Percentiles rank a stretch among this genome's conserved stretches.
phyloP scores from a whole-genome alignment of 2,888 invertebrate genomes.

The Nephrotoma guestfalica region DNA sequence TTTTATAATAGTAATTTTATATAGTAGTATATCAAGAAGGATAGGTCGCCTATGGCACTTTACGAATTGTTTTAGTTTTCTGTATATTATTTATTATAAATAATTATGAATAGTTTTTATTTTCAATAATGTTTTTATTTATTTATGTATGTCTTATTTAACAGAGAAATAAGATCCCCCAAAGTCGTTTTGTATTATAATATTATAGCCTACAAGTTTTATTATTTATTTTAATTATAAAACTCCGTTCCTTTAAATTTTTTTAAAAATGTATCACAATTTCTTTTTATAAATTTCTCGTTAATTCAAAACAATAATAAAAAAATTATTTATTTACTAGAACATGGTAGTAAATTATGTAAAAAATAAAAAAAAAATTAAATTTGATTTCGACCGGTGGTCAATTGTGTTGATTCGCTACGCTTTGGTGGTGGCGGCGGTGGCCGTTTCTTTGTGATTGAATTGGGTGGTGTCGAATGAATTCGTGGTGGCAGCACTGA shows the following conservation, averaged over 20 bases:
- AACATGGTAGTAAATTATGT: background rate
- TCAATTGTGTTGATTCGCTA: constrained; percentile 73
- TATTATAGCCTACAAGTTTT: background rate
- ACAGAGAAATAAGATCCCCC: background rate
- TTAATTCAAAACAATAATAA: background rate
- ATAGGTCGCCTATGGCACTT: background rate
- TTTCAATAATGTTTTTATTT: background rate
- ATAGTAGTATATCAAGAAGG: background rate
- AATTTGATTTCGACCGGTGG: constrained; percentile 18
- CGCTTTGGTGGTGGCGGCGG: constrained; percentile 85
- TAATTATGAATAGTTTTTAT: background rate
- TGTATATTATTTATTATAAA: background rate
- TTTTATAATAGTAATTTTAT: background rate
- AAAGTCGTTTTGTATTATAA: background rate
- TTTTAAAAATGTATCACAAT: background rate
- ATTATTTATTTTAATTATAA: background rate
- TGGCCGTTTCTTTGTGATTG: constrained; percentile 49
- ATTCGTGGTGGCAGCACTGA: background rate
- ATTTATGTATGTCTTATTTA: background rate
- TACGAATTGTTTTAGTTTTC: background rate
- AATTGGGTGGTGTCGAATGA: constrained; percentile 17
- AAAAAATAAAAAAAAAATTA: background rate
- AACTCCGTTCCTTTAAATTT: background rate
- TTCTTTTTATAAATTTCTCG: background rate
- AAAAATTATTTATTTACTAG: background rate